phyloP scores from a whole-genome alignment of 2,888 invertebrate species.

The Rhagophthalmus giganteus region DNA sequence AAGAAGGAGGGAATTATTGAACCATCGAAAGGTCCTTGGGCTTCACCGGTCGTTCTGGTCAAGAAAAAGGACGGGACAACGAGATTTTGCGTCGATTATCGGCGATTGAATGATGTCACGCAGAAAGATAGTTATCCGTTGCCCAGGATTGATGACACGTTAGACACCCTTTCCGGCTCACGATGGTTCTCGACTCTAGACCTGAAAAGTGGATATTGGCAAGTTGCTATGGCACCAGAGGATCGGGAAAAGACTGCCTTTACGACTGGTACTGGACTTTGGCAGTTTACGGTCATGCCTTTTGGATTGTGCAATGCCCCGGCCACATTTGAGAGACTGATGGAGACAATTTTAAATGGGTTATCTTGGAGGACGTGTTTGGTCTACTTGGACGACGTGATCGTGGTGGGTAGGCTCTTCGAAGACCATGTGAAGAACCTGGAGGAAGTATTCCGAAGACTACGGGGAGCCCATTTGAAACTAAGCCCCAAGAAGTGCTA shows the following conservation, averaged over 20 bases:
- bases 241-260: slow-evolving; percentile 22
- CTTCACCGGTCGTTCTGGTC: slow-evolving; percentile 25
- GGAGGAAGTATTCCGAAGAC: no score
- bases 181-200: slow-evolving; percentile 34
- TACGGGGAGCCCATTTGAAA: not conserved
- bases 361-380: slow-evolving; percentile 29
- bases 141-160: slow-evolving; percentile 22
- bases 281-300: slow-evolving; percentile 31
- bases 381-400: slow-evolving; percentile 35
- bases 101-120: slow-evolving; percentile 8
- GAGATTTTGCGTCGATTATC: slow-evolving; percentile 27
- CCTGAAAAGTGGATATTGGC: slow-evolving; percentile 32
- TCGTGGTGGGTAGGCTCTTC: slow-evolving; percentile 26
- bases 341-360: slow-evolving; percentile 31
- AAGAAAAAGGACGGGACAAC: slow-evolving; percentile 31
- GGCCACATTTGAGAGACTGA: slow-evolving; percentile 36
- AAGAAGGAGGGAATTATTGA: slow-evolving; percentile 6
- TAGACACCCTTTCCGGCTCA: slow-evolving; percentile 23
- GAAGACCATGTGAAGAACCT: slow-evolving; percentile 20
- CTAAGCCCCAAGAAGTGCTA: slow-evolving; percentile 11
- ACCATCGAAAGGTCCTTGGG: slow-evolving; percentile 10
- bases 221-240: slow-evolving; percentile 12
- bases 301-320: slow-evolving; percentile 38
- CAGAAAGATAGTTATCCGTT: slow-evolving; percentile 19
- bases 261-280: slow-evolving; percentile 22